Base-by-base conservation (phyloP, 2,888 invertebrate genomes). In the Morinoia aosen region DNA sequence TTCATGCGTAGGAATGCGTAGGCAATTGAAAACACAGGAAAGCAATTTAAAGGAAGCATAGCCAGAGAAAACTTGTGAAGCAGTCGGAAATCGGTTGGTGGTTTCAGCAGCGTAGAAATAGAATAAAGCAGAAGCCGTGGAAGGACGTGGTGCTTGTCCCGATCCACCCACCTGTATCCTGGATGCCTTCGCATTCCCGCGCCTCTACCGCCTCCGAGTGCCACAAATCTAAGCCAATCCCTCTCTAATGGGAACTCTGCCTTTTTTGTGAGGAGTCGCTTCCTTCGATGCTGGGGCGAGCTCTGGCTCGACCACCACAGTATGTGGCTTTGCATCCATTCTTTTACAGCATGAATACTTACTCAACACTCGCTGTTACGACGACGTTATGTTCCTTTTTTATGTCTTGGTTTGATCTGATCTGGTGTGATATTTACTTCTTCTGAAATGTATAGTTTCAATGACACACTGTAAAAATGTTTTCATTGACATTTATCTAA, bases 161-260 rank as follows among this genome's bases (percentile, higher is more conserved):
- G 90, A 48, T 90, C 90, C 90, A 48, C 90, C 90, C 90, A 90
- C 90, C 48, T 90, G 48, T 90, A 90, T 90, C 90, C 90, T 90
- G 90, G 90, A 90, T 90, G 90, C 90, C 90, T 90, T 90, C 90
- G 90, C 90, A 90, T 90, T 90, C 90, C 90, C 14, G 90, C 48
- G 90, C 90, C 90, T 90, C 40, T 25, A 48, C 90, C 90, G 90
- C 90, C 90, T 33, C 90, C 90, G 90, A 90, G 90, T 90, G 90
- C 90, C 90, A 90, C 90, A 90, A 90, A 90, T 90, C 90, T 90
- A 90, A 90, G 90, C 90, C 90, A 90, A 90, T 90, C 90, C 90
- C 90, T 90, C 90, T 90, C 90, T 90, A 90, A 90, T 90, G 90
- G 90, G 90, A 90, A 90, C 90, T 90, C 40, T 90, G 90, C 90